Percentiles rank a stretch among this genome's conserved stretches.
phyloP scores from a whole-genome alignment of 1,140 invertebrate species.

The Rhagoletis pomonella region DNA sequence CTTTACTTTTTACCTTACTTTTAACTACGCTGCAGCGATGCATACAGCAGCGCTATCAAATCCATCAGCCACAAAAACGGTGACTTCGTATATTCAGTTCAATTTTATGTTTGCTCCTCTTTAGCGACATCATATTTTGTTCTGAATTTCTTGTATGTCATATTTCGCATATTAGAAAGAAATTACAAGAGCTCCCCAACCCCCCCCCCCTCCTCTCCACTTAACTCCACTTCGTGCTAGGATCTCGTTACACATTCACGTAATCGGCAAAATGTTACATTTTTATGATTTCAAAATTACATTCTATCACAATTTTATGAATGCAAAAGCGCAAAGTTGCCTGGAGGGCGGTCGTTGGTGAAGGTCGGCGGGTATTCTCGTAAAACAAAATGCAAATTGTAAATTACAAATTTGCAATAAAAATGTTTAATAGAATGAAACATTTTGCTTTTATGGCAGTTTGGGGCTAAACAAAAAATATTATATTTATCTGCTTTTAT shows the following conservation, averaged over 20 bases:
- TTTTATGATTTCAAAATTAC: slow-evolving; percentile 73
- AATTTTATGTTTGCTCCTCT: slow-evolving; percentile 29
- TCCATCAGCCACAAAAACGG: slow-evolving; percentile 37
- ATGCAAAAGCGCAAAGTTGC: slow-evolving; percentile 56
- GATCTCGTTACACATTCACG: slow-evolving; percentile 27
- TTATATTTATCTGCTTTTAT: slow-evolving; percentile 72
- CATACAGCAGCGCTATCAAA: background rate
- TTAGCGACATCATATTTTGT: background rate
- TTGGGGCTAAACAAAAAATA: slow-evolving; percentile 59
- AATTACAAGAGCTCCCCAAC: slow-evolving; percentile 62
- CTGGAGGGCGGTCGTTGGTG: background rate
- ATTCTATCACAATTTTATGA: slow-evolving; percentile 74
- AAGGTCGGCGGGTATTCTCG: slow-evolving; percentile 54
- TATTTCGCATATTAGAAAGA: slow-evolving; percentile 69
- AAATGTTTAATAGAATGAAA: slow-evolving; percentile 74
- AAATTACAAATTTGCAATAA: slow-evolving; percentile 74
- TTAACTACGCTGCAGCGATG: background rate
- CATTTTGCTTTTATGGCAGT: slow-evolving; percentile 73
- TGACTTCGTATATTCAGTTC: slow-evolving; percentile 22
- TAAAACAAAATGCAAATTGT: slow-evolving; percentile 74
- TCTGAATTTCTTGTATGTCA: background rate
- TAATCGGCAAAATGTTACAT: slow-evolving; percentile 64
- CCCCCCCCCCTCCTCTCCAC: too few species aligned
- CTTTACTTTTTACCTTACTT: background rate
- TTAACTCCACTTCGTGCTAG: slow-evolving; percentile 44